These are phyloP conservation scores for Spondyliosoma cantharus DNA, from an alignment of 2,797 vertebrate species.

Conservation along the genomic window DNA sequence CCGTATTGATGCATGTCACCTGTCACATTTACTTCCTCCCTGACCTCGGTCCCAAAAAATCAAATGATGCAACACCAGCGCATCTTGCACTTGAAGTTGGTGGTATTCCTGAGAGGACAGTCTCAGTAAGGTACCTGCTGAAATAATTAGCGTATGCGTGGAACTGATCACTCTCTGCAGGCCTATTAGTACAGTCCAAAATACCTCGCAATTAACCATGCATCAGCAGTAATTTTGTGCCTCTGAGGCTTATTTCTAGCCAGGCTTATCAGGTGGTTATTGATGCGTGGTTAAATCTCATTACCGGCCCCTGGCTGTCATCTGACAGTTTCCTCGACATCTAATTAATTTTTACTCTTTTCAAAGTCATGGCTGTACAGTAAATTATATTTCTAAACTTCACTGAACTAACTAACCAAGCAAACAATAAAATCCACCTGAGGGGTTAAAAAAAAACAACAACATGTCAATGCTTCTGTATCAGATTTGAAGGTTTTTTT, in stretches of 20 bases:
- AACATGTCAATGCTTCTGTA: background rate
- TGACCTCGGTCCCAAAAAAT: background rate
- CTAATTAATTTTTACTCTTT: conserved; percentile 56
- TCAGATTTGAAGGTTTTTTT: background rate
- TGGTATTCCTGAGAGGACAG: background rate
- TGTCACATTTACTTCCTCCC: background rate
- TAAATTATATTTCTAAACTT: conserved; percentile 11
- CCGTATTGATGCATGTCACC: background rate
- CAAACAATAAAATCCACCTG: conserved; percentile 2
- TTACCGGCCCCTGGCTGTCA: conserved; percentile 57
- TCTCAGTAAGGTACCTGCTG: conserved; percentile 31
- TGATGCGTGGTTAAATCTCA: conserved; percentile 55
- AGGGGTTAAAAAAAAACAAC: background rate
- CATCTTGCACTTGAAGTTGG: background rate
- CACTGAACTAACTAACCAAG: conserved; percentile 7
- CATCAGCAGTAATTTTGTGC: conserved; percentile 46
- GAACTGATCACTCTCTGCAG: conserved; percentile 39
- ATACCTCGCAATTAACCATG: conserved; percentile 46
- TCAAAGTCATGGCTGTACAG: conserved; percentile 49
- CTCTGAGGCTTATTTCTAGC: conserved; percentile 40
- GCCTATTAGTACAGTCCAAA: conserved; percentile 39
- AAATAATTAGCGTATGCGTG: conserved; percentile 45
- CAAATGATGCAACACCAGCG: background rate
- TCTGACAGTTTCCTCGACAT: conserved; percentile 44
- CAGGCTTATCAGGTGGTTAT: conserved; percentile 54